phyloP scores from a whole-genome alignment of 2,888 invertebrate genomes.

The Digitonthophagus gazella region DNA sequence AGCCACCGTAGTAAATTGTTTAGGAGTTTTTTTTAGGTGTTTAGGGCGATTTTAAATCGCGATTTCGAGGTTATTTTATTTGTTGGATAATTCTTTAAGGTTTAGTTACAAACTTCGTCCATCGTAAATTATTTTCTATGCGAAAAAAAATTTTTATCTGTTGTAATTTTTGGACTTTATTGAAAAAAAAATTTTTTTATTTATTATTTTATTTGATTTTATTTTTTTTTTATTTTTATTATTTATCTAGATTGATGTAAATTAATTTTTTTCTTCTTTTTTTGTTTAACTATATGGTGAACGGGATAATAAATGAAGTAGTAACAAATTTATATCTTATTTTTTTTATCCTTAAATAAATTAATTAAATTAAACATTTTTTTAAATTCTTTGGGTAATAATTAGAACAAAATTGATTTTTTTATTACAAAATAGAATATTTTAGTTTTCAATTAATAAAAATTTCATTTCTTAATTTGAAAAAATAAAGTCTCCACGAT shows the following conservation, averaged over 20 bases:
- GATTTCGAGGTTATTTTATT: slow-evolving; percentile 5
- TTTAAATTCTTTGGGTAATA: too few relatives aligned
- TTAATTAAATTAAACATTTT: too few relatives aligned
- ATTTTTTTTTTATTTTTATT: not conserved
- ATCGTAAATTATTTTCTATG: slow-evolving; percentile 18
- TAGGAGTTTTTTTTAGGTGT: slow-evolving; percentile 14
- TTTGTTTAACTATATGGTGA: not conserved
- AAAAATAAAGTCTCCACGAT: too few relatives aligned
- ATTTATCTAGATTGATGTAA: not conserved
- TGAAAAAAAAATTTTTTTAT: not conserved
- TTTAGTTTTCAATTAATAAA: too few relatives aligned
- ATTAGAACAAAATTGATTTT: too few relatives aligned
- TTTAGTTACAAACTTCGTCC: slow-evolving; percentile 4
- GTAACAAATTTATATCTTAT: too few relatives aligned
- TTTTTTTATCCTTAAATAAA: too few relatives aligned
- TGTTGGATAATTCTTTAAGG: not conserved
- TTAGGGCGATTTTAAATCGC: not conserved
- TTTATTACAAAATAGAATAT: too few relatives aligned
- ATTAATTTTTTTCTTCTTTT: not conserved
- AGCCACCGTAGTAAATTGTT: not conserved
- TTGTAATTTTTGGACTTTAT: not conserved
- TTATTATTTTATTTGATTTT: not conserved
- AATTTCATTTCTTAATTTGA: too few relatives aligned
- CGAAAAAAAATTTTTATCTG: not conserved
- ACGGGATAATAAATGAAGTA: not conserved